A percentile compares a stretch with the other conserved stretches of the same genome.
These are phyloP conservation scores for Agrochola circellaris DNA, from an alignment of 2,888 invertebrate genomes.

Conservation along the genomic window DNA sequence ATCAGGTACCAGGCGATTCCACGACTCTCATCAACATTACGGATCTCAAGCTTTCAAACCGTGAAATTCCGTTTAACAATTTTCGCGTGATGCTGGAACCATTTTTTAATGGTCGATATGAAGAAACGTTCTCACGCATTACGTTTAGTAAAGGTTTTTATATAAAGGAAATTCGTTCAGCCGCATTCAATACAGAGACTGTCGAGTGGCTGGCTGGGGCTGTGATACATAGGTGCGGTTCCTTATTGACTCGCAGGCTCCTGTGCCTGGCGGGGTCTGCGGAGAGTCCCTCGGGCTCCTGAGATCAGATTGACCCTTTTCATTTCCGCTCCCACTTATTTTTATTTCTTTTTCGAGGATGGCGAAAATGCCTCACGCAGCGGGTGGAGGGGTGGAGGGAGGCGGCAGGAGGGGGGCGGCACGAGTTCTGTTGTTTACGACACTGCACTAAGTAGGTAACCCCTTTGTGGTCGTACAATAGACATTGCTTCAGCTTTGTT, in stretches of 20 bases:
- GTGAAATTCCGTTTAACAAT: slow-evolving; percentile 43
- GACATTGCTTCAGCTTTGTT: slow-evolving; percentile 65
- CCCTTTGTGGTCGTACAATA: slow-evolving; percentile 68
- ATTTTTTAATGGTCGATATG: slow-evolving; percentile 19
- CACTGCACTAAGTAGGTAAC: slow-evolving; percentile 66
- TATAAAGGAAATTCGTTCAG: slow-evolving; percentile 39
- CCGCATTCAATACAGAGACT: slow-evolving; percentile 29
- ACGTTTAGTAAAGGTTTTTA: slow-evolving; percentile 41
- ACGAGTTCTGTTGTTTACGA: slow-evolving; percentile 52
- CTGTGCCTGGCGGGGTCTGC: slow-evolving; percentile 30
- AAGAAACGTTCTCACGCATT: slow-evolving; percentile 55
- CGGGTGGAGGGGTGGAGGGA: slow-evolving; percentile 12
- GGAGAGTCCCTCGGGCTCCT: slow-evolving; percentile 65
- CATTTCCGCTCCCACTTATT: slow-evolving; percentile 75
- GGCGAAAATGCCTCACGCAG: slow-evolving; percentile 65
- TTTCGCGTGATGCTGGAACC: slow-evolving; percentile 46
- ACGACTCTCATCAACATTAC: neutral
- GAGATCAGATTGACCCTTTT: slow-evolving; percentile 79
- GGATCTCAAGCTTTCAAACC: slow-evolving; percentile 36
- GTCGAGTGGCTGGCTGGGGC: slow-evolving; percentile 17
- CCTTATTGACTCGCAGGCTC: slow-evolving; percentile 44
- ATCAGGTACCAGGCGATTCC: neutral
- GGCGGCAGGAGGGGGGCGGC: slow-evolving; percentile 28
- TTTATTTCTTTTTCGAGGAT: slow-evolving; percentile 76
- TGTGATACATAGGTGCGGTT: slow-evolving; percentile 1